A percentile compares a stretch with the other conserved stretches of the same genome.
Conservation (phyloP, 1,140 invertebrate species). For the Meteorus sp. region DNA sequence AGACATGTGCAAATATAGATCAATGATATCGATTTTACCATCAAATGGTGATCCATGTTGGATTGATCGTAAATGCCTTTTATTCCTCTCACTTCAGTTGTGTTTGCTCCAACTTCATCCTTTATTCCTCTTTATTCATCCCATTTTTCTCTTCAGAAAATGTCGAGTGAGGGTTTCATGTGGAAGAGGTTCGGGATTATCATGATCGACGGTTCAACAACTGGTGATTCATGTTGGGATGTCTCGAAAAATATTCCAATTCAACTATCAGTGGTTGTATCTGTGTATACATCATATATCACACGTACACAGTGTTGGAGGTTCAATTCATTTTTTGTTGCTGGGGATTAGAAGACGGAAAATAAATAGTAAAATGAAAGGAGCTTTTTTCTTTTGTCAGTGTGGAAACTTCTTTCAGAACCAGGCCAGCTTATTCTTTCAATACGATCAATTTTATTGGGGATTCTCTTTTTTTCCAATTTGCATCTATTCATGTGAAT, state of each 20-base stretch:
- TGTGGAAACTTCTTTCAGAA: too few species aligned
- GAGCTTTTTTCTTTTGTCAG: not conserved
- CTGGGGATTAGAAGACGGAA: not conserved
- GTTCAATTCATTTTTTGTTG: too few species aligned
- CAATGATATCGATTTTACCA: not conserved
- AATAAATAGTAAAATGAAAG: too few species aligned
- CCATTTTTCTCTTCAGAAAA: not conserved
- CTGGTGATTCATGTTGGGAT: not conserved
- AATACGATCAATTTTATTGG: too few species aligned
- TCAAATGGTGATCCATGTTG: slow-evolving; percentile 6
- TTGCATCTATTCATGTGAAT: too few species aligned
- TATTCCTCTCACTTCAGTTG: too few species aligned
- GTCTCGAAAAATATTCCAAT: not conserved
- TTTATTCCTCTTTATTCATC: not conserved
- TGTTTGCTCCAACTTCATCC: too few species aligned
- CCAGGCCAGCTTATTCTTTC: too few species aligned
- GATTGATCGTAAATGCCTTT: slow-evolving; percentile 12
- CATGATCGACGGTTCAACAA: not conserved
- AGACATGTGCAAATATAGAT: not conserved
- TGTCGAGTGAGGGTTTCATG: too few species aligned
- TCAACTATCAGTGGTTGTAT: too few species aligned
- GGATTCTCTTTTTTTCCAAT: too few species aligned
- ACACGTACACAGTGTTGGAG: too few species aligned
- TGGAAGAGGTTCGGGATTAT: not conserved
- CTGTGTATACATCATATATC: not conserved